Percentiles rank a stretch among this genome's conserved stretches.
Evolutionary conservation across 2,113 vertebrate species (phyloP).

Genomic region (Zeus faber): DNA sequence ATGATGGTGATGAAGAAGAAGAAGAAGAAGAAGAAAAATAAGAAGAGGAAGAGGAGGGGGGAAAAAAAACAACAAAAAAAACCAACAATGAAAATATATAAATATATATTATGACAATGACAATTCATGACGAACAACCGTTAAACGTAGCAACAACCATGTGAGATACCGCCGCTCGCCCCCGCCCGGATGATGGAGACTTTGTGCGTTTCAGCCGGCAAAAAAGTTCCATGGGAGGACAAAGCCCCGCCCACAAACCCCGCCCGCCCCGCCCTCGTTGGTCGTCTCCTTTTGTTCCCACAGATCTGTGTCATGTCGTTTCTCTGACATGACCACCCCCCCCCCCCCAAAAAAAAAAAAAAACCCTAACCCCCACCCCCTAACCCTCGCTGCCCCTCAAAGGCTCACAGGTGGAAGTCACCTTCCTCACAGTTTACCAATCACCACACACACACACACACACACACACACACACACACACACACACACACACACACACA

Average conservation of each 20-base stretch:
- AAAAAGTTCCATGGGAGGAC: conserved; percentile 61
- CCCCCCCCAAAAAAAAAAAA: conserved; percentile 61
- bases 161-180: conserved; percentile 52
- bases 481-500: too few relatives aligned
- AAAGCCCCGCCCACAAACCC: too few relatives aligned
- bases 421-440: too few relatives aligned
- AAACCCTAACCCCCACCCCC: too few relatives aligned
- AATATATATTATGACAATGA: conserved; percentile 18
- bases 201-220: conserved; percentile 59
- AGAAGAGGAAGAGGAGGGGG: too few relatives aligned
- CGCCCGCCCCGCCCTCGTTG: conserved; percentile 1
- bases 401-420: too few relatives aligned
- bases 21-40: conserved; percentile 27
- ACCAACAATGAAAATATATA: conserved; percentile 9
- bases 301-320: conserved; percentile 63
- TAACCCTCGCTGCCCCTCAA: too few relatives aligned
- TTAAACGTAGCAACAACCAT: conserved; percentile 71
- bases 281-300: conserved; percentile 58
- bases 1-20: conserved; percentile 47
- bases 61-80: conserved; percentile 42
- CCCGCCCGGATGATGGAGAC: conserved; percentile 59
- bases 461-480: too few relatives aligned
- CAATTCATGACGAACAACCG: conserved; percentile 40
- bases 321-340: conserved; percentile 44
- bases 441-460: too few relatives aligned